Conservation (phyloP, 2,113 vertebrate species). For the Charina bottae region DNA sequence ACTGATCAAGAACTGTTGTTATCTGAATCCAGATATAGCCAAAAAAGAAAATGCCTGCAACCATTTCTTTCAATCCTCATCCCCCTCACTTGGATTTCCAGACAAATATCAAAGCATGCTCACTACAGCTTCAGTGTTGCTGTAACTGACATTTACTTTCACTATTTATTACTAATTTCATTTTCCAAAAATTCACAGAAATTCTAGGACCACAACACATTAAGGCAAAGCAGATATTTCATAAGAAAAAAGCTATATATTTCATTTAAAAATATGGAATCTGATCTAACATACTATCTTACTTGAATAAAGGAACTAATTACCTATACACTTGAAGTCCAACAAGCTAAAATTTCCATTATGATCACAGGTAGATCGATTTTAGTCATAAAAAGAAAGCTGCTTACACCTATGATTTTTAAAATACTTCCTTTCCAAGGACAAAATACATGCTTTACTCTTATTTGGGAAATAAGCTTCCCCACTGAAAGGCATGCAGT, state of each 20-base stretch:
- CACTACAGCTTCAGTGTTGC: constrained; percentile 24
- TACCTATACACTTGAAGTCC: constrained; percentile 56
- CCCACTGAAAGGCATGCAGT: constrained; percentile 70
- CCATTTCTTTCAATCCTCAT: constrained; percentile 43
- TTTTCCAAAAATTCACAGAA: constrained; percentile 52
- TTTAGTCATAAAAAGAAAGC: not conserved
- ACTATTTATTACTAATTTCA: constrained; percentile 36
- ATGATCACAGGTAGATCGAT: not conserved
- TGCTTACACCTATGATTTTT: constrained; percentile 33
- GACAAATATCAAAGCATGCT: constrained; percentile 60
- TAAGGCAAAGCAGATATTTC: constrained; percentile 40
- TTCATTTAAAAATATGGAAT: constrained; percentile 39
- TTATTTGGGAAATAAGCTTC: constrained; percentile 33
- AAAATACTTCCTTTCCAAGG: constrained; percentile 16
- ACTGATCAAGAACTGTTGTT: constrained; percentile 43
- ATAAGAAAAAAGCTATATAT: constrained; percentile 27
- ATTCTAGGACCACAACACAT: constrained; percentile 34
- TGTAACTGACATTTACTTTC: constrained; percentile 36
- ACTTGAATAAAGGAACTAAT: constrained; percentile 48
- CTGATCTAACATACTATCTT: constrained; percentile 28
- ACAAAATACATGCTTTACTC: constrained; percentile 32
- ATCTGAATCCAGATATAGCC: constrained; percentile 28
- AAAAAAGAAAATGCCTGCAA: constrained; percentile 43
- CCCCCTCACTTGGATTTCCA: constrained; percentile 55
- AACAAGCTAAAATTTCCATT: constrained; percentile 24